Conservation (phyloP, 2,888 invertebrate genomes). For the Rhyacophila evoluta region DNA sequence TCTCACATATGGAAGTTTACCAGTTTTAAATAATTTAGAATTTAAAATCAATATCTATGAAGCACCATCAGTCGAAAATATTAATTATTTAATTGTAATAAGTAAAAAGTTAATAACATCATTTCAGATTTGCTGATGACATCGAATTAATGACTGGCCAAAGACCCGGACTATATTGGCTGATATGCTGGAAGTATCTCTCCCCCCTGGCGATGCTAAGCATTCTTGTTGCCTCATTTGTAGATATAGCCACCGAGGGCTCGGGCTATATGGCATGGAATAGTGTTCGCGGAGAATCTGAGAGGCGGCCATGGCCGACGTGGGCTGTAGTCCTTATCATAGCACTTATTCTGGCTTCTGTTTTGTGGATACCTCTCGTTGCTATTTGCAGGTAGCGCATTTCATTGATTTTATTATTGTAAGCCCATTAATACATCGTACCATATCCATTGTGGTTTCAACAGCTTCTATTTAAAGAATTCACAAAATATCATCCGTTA, state of each 20-base stretch:
- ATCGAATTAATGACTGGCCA: slow-evolving; percentile 95
- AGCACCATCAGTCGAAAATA: no score
- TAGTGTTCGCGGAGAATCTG: slow-evolving; percentile 77
- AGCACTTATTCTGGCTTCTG: slow-evolving; percentile 80
- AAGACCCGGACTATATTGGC: slow-evolving; percentile 90
- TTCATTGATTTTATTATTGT: background rate
- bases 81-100: background rate
- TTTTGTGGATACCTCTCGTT: slow-evolving; percentile 88
- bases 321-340: slow-evolving; percentile 86
- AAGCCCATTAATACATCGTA: no score
- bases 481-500: no score
- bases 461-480: no score
- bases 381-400: slow-evolving; percentile 80
- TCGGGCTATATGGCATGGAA: slow-evolving; percentile 91
- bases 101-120: background rate
- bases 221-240: slow-evolving; percentile 85
- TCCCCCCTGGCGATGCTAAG: slow-evolving; percentile 91
- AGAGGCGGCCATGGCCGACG: slow-evolving; percentile 85
- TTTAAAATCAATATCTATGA: no score
- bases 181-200: slow-evolving; percentile 94
- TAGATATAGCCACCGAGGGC: slow-evolving; percentile 83
- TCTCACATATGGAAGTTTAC: no score
- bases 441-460: no score
- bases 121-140: slow-evolving; percentile 87
- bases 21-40: no score